These are phyloP conservation scores for Salpingus planirostris DNA, from an alignment of 2,888 invertebrate species.

Conservation along the genomic window DNA sequence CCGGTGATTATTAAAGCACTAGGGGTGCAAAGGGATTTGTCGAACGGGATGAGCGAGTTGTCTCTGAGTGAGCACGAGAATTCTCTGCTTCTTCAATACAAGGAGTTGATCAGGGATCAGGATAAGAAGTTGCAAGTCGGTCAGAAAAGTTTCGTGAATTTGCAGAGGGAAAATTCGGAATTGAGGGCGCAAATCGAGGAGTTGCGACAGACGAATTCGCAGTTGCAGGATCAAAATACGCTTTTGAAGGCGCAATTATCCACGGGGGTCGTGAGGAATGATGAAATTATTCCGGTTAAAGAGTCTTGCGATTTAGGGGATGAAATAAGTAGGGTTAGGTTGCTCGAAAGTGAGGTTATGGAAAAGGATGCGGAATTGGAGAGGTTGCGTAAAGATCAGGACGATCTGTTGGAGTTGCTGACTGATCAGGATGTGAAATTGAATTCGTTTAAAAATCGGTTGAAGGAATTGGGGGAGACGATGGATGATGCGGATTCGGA, in stretches of 20 bases:
- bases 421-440: slow-evolving; percentile 69
- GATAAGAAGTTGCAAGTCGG: slow-evolving; percentile 59
- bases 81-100: slow-evolving; percentile 64
- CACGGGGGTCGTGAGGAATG: neutral
- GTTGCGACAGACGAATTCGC: slow-evolving; percentile 59
- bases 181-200: slow-evolving; percentile 53
- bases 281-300: neutral
- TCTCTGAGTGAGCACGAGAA: slow-evolving; percentile 44
- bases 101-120: slow-evolving; percentile 84
- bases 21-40: slow-evolving; percentile 42
- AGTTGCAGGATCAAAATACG: slow-evolving; percentile 79
- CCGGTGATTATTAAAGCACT: slow-evolving; percentile 29
- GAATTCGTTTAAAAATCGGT: slow-evolving; percentile 32
- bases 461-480: slow-evolving; percentile 37
- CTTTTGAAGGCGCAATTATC: slow-evolving; percentile 61
- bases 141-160: slow-evolving; percentile 27
- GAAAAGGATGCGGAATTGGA: slow-evolving; percentile 49
- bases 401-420: slow-evolving; percentile 81
- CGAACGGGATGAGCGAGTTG: slow-evolving; percentile 45
- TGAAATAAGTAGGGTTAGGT: no score
- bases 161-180: slow-evolving; percentile 33
- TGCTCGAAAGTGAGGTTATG: slow-evolving; percentile 35
- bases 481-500: slow-evolving; percentile 36
- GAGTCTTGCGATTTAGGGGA: neutral
- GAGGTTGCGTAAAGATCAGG: slow-evolving; percentile 77